phyloP scores from a whole-genome alignment of 2,113 vertebrate species.

The Chloropsis cyanopogon region DNA sequence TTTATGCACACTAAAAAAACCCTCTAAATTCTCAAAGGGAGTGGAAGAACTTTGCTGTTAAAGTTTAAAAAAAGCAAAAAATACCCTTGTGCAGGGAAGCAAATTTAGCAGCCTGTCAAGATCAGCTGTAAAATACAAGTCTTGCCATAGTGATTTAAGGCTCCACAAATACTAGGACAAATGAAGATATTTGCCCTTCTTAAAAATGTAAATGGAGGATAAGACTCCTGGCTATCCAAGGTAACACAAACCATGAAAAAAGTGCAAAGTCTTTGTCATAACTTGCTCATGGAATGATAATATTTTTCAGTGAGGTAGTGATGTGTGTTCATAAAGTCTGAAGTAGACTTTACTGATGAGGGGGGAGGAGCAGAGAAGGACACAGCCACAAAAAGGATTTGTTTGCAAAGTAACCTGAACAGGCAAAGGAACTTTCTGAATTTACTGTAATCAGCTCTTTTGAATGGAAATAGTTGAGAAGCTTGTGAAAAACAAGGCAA shows the following conservation, averaged over 20 bases:
- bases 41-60: neutral
- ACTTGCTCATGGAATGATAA: neutral
- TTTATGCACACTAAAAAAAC: neutral
- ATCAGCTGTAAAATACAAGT: neutral
- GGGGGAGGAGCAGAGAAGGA: neutral
- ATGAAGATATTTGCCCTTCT: neutral
- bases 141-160: neutral
- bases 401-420: neutral
- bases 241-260: neutral
- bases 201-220: neutral
- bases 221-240: neutral
- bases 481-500: neutral
- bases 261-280: neutral
- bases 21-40: neutral
- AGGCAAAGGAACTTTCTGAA: neutral
- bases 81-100: neutral
- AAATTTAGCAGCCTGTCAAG: neutral
- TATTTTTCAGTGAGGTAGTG: neutral
- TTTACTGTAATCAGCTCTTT: neutral
- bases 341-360: neutral
- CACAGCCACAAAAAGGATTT: neutral
- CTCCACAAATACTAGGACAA: neutral
- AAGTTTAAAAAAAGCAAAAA: neutral
- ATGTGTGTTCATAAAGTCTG: neutral
- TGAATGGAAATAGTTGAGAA: neutral